These are phyloP conservation scores for Zoanthus sociatus DNA, from an alignment of 92 coral and sea anemone genomes.

Conservation along the genomic window DNA sequence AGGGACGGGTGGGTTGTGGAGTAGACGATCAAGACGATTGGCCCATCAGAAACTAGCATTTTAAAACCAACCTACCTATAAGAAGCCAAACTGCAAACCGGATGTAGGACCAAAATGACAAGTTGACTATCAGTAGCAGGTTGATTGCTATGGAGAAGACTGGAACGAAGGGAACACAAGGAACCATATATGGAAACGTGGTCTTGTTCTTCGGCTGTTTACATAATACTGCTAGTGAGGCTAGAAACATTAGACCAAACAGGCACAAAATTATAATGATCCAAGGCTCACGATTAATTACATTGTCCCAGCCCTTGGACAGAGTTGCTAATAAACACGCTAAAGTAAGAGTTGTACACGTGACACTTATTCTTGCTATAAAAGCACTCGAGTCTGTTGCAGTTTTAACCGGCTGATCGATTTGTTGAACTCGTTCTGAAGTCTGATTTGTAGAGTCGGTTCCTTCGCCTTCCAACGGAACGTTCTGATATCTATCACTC, in stretches of 20 bases:
- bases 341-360: conserved; percentile 17
- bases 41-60: background rate
- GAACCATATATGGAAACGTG: conserved; percentile 32
- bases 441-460: background rate
- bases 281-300: conserved; percentile 5
- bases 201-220: conserved; percentile 16
- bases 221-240: background rate
- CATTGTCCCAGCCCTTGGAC: conserved; percentile 15
- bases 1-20: too few species aligned
- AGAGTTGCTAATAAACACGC: conserved; percentile 16
- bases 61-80: background rate
- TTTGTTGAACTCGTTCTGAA: background rate
- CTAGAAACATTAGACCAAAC: background rate
- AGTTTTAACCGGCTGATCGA: background rate
- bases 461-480: background rate
- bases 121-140: conserved; percentile 10
- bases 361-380: background rate
- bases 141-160: conserved; percentile 26
- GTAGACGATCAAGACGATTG: too few species aligned
- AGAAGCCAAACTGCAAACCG: conserved; percentile 23
- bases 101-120: conserved; percentile 33
- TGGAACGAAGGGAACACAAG: conserved; percentile 22
- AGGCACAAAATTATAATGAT: background rate
- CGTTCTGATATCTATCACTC: background rate
- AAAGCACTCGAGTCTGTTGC: background rate